Conservation (phyloP, 1,140 invertebrate species). For the Mya arenaria region DNA sequence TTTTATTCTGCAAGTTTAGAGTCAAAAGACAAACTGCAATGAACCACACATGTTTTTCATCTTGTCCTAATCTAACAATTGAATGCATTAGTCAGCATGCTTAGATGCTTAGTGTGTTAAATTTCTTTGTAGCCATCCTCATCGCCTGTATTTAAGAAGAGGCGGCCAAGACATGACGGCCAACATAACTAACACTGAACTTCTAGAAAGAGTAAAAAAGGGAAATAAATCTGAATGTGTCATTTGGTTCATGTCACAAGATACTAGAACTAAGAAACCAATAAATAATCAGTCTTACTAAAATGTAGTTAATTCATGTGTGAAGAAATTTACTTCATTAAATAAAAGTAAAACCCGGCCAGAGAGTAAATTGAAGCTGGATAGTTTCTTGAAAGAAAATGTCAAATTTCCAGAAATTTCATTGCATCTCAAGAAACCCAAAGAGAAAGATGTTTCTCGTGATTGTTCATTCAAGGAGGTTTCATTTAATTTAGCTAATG, state of each 20-base stretch:
- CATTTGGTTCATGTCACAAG: neutral
- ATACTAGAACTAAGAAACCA: neutral
- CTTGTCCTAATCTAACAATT: too few relatives aligned
- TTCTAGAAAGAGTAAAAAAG: conserved; percentile 1
- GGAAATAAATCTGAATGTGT: neutral
- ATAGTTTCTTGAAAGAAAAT: neutral
- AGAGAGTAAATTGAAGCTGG: neutral
- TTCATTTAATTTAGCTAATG: too few relatives aligned
- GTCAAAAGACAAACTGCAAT: too few relatives aligned
- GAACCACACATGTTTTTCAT: too few relatives aligned
- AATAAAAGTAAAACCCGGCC: neutral
- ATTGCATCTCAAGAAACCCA: neutral
- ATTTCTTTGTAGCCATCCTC: neutral
- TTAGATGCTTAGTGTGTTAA: too few relatives aligned
- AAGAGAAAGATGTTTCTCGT: neutral
- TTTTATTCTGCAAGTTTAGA: too few relatives aligned
- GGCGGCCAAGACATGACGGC: neutral
- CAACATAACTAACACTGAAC: neutral
- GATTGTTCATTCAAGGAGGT: conserved; percentile 4
- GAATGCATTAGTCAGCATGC: too few relatives aligned
- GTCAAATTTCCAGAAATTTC: neutral
- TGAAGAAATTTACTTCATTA: neutral
- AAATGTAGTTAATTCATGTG: neutral
- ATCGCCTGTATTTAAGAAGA: neutral
- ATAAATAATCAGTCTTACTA: neutral